These are phyloP conservation scores for Hydraecia micacea DNA, from an alignment of 2,888 invertebrate species.

Conservation along the genomic window DNA sequence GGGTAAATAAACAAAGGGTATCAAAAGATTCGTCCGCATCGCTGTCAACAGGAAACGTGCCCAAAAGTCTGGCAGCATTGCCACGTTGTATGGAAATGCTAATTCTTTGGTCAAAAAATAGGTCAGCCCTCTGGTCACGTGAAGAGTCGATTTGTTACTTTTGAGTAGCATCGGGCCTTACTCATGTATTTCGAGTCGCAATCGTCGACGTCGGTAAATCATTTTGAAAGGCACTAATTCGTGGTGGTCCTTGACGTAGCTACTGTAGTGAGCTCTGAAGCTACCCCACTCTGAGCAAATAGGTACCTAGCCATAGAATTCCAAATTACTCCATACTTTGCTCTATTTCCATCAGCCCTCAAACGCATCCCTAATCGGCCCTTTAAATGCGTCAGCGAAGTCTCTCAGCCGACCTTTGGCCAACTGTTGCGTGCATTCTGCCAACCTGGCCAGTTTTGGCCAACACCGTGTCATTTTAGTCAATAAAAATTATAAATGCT, in stretches of 20 bases:
- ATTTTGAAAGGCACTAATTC: not conserved
- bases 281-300: not conserved
- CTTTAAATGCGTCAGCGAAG: not conserved
- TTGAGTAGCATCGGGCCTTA: too few species aligned
- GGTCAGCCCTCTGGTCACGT: too few species aligned
- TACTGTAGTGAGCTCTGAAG: not conserved
- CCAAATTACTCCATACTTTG: not conserved
- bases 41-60: too few species aligned
- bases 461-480: constrained; percentile 15
- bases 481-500: constrained; percentile 35
- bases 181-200: not conserved
- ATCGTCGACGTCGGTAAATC: not conserved
- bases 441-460: constrained; percentile 14
- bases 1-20: too few species aligned
- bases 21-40: too few species aligned
- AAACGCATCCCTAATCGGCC: not conserved
- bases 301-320: not conserved
- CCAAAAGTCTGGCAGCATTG: too few species aligned
- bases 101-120: too few species aligned
- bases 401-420: not conserved
- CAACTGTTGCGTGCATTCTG: not conserved
- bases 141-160: not conserved
- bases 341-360: too few species aligned
- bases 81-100: too few species aligned
- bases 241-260: not conserved